Base-by-base conservation (phyloP, 2,888 invertebrate genomes). In the Ceratothoa steindachneri region DNA sequence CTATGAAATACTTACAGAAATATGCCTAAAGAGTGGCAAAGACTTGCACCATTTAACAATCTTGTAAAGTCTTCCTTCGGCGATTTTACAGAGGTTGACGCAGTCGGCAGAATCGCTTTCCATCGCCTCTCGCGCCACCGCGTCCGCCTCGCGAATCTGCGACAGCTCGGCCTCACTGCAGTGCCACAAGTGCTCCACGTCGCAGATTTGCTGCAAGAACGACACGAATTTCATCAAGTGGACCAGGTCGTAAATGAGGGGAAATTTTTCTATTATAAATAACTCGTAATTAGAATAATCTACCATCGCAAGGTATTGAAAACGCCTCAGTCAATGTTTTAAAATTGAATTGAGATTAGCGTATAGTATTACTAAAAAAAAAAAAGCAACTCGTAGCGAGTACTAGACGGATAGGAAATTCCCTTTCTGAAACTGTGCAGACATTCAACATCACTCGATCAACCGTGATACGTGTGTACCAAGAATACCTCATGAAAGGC, bases 11-110 rank as follows among this genome's bases (percentile, higher is more conserved):
- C 89, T 87, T 83, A 94, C 94, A 82, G 95, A 93, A 82, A 97
- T 96, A 85, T 95, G 94, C 84, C 96, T 95, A 84, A 97, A 97
- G 29, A 97, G 89, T 19, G 97, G 97, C 84, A 97, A 86, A 85
- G 95, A 96, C 85, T 97, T 94, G 87, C 97, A 97, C 97, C 97
- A 97, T 84, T 97, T 95, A 80, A 97, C 97, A 81, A 97, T 95
- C 87, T 97, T 95, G 85, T 97, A 97, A 22, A 97, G 88, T 67
- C 97, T 88, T 85, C 96, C 93, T 85, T 97, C 97, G 65, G 97
- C 97, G 77, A 95, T 95, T 84, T 93, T 93, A 87, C 94, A 95
- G 83, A 95, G 87, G 1, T 93, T 93, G 70, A 95, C 88, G 84
- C 93, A 90, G 86, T 94, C 93, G 0, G 92, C 92, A 85, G 90